These are phyloP conservation scores for Thamnophis sirtalis DNA, from an alignment of 2,113 vertebrate genomes.

Conservation along the genomic window DNA sequence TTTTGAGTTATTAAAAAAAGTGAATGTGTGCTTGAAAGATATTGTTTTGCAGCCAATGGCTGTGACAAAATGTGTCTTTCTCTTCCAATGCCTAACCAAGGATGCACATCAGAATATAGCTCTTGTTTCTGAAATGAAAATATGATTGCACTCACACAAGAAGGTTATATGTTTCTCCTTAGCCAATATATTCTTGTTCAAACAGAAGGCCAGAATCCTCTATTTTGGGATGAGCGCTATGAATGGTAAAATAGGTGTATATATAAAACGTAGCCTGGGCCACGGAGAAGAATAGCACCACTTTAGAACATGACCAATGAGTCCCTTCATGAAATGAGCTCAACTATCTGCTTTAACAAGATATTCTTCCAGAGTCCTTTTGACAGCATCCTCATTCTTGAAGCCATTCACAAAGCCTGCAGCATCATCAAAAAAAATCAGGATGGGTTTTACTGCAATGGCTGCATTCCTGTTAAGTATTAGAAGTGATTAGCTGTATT, in stretches of 20 bases:
- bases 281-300: background rate
- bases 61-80: background rate
- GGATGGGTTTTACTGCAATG: conserved; percentile 21
- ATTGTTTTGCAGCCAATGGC: background rate
- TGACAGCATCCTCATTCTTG: conserved; percentile 18
- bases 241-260: background rate
- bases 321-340: background rate
- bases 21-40: background rate
- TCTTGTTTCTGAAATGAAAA: background rate
- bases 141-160: background rate
- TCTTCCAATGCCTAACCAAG: background rate
- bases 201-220: background rate
- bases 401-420: conserved; percentile 32
- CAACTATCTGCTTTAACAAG: background rate
- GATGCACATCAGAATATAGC: background rate
- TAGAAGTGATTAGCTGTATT: conserved; percentile 44
- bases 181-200: background rate
- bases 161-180: background rate
- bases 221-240: background rate
- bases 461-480: conserved; percentile 23
- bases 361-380: conserved; percentile 2
- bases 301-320: background rate
- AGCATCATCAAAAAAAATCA: conserved; percentile 19
- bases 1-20: background rate
- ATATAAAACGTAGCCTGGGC: background rate